phyloP scores from a whole-genome alignment of 2,113 vertebrate species.

The Antechinus stuartii region DNA sequence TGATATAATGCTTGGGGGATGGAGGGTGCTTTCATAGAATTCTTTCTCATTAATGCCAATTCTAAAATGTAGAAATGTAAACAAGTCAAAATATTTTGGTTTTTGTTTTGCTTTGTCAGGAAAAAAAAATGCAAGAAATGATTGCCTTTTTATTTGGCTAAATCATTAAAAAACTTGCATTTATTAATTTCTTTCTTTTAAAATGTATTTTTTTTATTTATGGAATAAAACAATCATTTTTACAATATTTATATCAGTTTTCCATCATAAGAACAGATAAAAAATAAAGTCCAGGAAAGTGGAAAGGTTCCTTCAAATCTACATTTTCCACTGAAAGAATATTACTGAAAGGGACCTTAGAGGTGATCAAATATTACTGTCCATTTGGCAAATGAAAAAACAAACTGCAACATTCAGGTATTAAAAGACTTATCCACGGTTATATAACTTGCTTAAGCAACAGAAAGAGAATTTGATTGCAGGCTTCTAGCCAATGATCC shows the following conservation, averaged over 20 bases:
- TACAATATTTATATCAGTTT: neutral
- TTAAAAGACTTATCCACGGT: no score
- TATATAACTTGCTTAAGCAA: no score
- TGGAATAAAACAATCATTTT: no score
- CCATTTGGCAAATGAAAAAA: no score
- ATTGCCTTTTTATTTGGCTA: neutral
- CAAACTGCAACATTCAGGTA: no score
- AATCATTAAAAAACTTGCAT: neutral
- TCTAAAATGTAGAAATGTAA: neutral
- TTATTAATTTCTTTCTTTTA: neutral
- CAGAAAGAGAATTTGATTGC: no score
- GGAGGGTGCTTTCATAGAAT: neutral
- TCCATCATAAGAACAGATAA: neutral
- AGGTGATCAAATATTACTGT: no score
- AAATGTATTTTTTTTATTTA: no score
- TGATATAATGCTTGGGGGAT: neutral
- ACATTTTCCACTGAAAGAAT: neutral
- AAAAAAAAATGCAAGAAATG: no score
- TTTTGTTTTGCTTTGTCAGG: neutral
- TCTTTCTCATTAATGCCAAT: neutral
- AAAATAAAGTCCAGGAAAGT: neutral
- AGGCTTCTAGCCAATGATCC: no score
- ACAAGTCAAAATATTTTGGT: neutral
- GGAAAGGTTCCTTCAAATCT: neutral
- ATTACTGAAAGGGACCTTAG: neutral